Percentiles rank a stretch among this genome's conserved stretches.
Conservation (phyloP, 23 tunicate genomes). For the Styela clava region DNA sequence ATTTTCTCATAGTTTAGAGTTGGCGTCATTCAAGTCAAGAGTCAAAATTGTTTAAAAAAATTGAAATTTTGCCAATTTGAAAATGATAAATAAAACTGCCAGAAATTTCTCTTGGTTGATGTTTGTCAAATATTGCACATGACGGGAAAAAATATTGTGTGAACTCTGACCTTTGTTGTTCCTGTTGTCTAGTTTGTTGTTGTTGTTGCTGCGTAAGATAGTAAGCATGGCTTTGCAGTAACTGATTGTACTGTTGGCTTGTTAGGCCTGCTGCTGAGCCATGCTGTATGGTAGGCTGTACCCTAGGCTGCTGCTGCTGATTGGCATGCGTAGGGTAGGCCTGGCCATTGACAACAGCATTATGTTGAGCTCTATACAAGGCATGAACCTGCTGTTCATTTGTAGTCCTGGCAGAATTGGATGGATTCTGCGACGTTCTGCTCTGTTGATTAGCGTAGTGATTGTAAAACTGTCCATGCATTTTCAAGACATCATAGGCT, state of each 20-base stretch:
- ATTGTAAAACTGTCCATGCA: background rate
- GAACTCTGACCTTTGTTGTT: background rate
- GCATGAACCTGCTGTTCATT: background rate
- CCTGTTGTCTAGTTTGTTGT: background rate
- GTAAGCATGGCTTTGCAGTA: background rate
- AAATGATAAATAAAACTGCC: too few relatives aligned
- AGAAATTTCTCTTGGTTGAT: too few relatives aligned
- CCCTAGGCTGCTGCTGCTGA: background rate
- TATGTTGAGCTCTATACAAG: background rate
- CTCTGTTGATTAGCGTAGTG: background rate
- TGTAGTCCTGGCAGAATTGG: background rate
- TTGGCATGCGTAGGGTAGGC: background rate
- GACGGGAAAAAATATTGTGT: too few relatives aligned
- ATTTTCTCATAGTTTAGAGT: too few relatives aligned
- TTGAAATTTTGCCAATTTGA: too few relatives aligned
- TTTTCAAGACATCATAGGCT: background rate
- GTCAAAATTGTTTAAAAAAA: too few relatives aligned
- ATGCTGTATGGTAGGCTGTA: background rate
- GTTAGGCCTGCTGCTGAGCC: background rate
- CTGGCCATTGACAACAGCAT: background rate
- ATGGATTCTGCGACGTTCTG: background rate
- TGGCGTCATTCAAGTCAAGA: too few relatives aligned
- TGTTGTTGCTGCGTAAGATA: background rate
- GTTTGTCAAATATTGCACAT: too few relatives aligned
- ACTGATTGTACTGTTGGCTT: background rate